Percentiles rank a stretch among this genome's conserved stretches.
Conservation (phyloP, 30 jellyfish, hydroid and myxozoan species). For the Hydractinia symbiolongicarpus region DNA sequence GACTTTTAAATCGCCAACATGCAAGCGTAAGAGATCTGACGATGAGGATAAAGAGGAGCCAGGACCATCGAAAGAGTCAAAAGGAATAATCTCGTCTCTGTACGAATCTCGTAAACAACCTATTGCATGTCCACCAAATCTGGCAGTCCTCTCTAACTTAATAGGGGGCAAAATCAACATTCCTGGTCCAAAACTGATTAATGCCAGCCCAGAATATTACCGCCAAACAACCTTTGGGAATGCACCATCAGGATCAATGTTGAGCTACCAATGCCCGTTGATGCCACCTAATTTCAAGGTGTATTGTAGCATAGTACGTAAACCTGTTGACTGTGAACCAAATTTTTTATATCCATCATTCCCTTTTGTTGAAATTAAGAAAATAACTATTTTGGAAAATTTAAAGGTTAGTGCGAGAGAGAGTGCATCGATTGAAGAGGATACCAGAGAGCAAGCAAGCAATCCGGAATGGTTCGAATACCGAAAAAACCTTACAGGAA, state of each 20-base stretch:
- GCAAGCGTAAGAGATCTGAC: slow-evolving; percentile 10
- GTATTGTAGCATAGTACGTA: too few relatives aligned
- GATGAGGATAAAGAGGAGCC: neutral
- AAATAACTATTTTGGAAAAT: too few relatives aligned
- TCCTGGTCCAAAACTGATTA: too few relatives aligned
- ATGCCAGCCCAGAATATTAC: too few relatives aligned
- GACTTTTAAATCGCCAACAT: slow-evolving; percentile 1
- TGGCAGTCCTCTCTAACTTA: slow-evolving; percentile 6
- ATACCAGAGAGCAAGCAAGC: slow-evolving; percentile 7
- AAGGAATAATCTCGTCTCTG: neutral
- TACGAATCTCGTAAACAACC: slow-evolving; percentile 5
- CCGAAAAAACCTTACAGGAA: neutral
- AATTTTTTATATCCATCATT: too few relatives aligned
- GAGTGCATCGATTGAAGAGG: slow-evolving; percentile 15
- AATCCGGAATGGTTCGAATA: slow-evolving; percentile 19
- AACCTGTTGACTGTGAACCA: too few relatives aligned
- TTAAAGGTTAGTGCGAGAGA: too few relatives aligned
- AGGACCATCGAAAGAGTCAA: slow-evolving; percentile 5
- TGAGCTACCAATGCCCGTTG: too few relatives aligned
- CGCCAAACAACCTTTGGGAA: too few relatives aligned
- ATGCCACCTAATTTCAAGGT: too few relatives aligned
- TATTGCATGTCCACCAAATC: slow-evolving; percentile 6
- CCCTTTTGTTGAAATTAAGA: too few relatives aligned
- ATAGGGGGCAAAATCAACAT: neutral
- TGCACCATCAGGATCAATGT: too few relatives aligned